Conservation (phyloP, 1,140 invertebrate genomes). For the Hypsibius dujardini region DNA sequence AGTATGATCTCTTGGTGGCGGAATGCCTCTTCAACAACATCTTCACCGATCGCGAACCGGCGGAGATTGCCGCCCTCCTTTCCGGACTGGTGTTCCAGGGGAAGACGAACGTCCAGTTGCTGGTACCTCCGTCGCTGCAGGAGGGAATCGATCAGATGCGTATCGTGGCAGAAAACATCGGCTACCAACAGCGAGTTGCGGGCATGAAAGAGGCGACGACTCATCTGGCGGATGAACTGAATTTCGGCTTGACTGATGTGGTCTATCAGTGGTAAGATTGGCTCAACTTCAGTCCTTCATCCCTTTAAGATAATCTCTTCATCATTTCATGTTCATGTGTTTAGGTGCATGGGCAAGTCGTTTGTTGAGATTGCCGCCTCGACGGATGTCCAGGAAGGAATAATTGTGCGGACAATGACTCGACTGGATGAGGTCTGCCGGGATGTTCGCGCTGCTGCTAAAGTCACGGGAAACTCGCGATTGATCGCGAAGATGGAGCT, state of each 20-base stretch:
- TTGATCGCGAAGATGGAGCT: slow-evolving; percentile 86
- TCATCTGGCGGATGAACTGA: slow-evolving; percentile 47
- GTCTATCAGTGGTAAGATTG: slow-evolving; percentile 74
- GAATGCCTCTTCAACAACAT: slow-evolving; percentile 86
- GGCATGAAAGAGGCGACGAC: slow-evolving; percentile 38
- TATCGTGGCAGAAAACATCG: slow-evolving; percentile 38
- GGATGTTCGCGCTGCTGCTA: slow-evolving; percentile 77
- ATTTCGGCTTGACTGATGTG: slow-evolving; percentile 75
- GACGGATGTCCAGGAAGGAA: slow-evolving; percentile 88
- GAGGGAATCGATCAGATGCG: slow-evolving; percentile 38
- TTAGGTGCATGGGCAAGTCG: slow-evolving; percentile 36
- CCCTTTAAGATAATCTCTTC: not conserved
- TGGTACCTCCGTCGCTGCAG: slow-evolving; percentile 17
- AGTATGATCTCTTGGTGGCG: slow-evolving; percentile 70
- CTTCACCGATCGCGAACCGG: slow-evolving; percentile 59
- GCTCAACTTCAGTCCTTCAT: slow-evolving; percentile 18
- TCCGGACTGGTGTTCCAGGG: slow-evolving; percentile 81
- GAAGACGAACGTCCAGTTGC: slow-evolving; percentile 40
- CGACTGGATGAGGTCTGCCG: slow-evolving; percentile 77
- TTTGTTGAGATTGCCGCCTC: slow-evolving; percentile 80
- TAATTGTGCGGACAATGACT: slow-evolving; percentile 92
- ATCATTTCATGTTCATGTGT: not conserved
- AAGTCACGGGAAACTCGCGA: slow-evolving; percentile 74
- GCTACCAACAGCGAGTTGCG: slow-evolving; percentile 38
- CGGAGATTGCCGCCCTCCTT: slow-evolving; percentile 76